Base-by-base conservation (phyloP, 2,797 vertebrate genomes). In the Melanotaenia nigrans region DNA sequence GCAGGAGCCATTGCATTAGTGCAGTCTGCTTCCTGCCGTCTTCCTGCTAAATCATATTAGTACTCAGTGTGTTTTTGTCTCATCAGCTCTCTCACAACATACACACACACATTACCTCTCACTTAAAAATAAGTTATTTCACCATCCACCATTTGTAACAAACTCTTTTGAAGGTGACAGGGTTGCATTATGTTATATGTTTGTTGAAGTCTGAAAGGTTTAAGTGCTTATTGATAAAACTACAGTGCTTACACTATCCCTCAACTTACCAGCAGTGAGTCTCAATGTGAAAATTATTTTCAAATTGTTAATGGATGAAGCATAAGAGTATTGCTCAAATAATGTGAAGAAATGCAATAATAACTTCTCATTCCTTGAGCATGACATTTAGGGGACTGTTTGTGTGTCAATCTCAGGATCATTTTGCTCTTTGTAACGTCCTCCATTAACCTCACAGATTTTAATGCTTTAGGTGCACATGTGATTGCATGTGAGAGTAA, bases 1-100 rank as follows among this genome's bases (percentile, higher is more conserved):
- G 87, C 80, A 90, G 86, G 77, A 90, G 79, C 82, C 87, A 84
- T 85, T 91, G 89, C 89, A 92, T 92, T 92, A 91, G 90, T 85
- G 87, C 63, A 68, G 90, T 89, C 90, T 93, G 81, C 88, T 92
- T 92, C 89, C 92, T 91, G 87, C 73, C 84, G 58, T 90, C 73
- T 24, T 87, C 79, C 65, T 74, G 74, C 81, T 66, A 90, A 93
- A 93, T 91, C 81, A 83, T 86, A 90, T 92, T 91, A 92, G 68
- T 81, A 38, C 79, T 73, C 75, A 67, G 65, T 83, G 33, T 85
- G 74, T 85, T 90, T 89, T 83, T 86, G 78, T 80, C 82, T 85
- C 78, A 84, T 89, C 87, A 89, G 84, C 78, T 77, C 72, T 81
- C 78, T 47, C 38, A 67, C 67, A 86, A 73, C 75, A 85, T 51